Percentiles rank a stretch among this genome's conserved stretches.
phyloP scores from a whole-genome alignment of 2,888 invertebrate species.

The Octodonta nipae region DNA sequence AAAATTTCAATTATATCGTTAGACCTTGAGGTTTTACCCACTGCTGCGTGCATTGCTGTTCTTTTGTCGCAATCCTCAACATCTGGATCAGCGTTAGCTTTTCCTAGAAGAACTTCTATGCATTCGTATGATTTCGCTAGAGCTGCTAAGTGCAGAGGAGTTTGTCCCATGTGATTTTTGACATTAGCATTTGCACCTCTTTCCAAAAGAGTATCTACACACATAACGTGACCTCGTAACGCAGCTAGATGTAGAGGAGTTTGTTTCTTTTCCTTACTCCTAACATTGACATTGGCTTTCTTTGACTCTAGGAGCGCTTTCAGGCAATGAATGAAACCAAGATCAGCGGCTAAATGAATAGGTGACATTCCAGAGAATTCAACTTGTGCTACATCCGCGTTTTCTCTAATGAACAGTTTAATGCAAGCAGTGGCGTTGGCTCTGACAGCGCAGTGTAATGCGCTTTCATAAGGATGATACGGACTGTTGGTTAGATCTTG shows the following conservation, averaged over 20 bases:
- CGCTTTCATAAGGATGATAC: slow-evolving; percentile 53
- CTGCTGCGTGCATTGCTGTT: slow-evolving; percentile 69
- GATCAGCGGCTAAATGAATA: slow-evolving; percentile 69
- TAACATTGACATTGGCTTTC: slow-evolving; percentile 53
- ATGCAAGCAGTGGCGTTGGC: slow-evolving; percentile 70
- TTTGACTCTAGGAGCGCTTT: slow-evolving; percentile 60
- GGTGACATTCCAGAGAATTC: slow-evolving; percentile 69
- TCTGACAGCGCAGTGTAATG: slow-evolving; percentile 72
- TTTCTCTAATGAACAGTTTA: slow-evolving; percentile 57
- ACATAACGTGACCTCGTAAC: slow-evolving; percentile 71
- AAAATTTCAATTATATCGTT: slow-evolving; percentile 67
- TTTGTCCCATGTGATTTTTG: slow-evolving; percentile 67
- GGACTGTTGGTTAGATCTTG: slow-evolving; percentile 47
- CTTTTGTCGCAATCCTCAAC: slow-evolving; percentile 66
- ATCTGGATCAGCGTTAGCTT: slow-evolving; percentile 60
- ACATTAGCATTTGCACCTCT: slow-evolving; percentile 63
- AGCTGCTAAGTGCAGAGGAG: slow-evolving; percentile 72
- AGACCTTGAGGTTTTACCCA: slow-evolving; percentile 65
- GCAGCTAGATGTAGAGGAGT: slow-evolving; percentile 76
- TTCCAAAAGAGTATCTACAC: slow-evolving; percentile 57
- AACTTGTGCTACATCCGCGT: slow-evolving; percentile 59
- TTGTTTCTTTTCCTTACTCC: slow-evolving; percentile 59
- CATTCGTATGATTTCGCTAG: slow-evolving; percentile 66
- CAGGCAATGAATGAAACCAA: slow-evolving; percentile 60
- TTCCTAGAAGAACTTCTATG: slow-evolving; percentile 52